Conservation (phyloP, 2,888 invertebrate species). For the Geophilus truncorum region DNA sequence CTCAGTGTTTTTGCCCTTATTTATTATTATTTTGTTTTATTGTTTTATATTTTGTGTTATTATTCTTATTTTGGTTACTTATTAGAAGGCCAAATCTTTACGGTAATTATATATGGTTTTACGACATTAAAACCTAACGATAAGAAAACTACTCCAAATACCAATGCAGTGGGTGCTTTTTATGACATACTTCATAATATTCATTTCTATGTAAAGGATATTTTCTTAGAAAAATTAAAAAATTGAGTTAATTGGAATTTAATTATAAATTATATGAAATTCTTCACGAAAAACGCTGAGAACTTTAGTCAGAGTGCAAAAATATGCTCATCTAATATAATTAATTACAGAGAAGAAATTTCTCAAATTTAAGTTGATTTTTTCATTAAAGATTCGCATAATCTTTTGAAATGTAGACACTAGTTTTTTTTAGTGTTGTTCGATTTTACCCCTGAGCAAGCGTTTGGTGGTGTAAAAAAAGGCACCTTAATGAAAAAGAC, state of each 20-base stretch:
- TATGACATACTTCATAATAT: background rate
- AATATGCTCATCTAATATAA: no score
- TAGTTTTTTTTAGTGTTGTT: background rate
- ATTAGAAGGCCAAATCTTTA: background rate
- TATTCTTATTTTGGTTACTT: background rate
- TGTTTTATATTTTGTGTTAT: background rate
- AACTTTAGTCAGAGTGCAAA: no score
- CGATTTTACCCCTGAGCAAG: conserved; percentile 8
- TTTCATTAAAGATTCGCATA: background rate
- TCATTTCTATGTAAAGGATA: no score
- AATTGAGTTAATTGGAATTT: no score
- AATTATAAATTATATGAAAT: no score
- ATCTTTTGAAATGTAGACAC: background rate
- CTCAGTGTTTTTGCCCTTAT: background rate
- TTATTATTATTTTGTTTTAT: background rate
- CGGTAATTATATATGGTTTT: background rate
- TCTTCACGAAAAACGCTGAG: no score
- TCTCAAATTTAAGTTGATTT: background rate
- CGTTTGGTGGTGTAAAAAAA: background rate
- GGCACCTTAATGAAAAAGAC: background rate
- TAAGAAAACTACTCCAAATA: background rate
- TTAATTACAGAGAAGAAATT: no score
- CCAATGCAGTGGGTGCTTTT: background rate
- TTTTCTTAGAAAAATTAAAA: background rate
- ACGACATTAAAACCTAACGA: background rate